Percentiles rank a stretch among this genome's conserved stretches.
These are phyloP conservation scores for Cotesia congregata DNA, from an alignment of 2,888 invertebrate genomes.

Conservation along the genomic window DNA sequence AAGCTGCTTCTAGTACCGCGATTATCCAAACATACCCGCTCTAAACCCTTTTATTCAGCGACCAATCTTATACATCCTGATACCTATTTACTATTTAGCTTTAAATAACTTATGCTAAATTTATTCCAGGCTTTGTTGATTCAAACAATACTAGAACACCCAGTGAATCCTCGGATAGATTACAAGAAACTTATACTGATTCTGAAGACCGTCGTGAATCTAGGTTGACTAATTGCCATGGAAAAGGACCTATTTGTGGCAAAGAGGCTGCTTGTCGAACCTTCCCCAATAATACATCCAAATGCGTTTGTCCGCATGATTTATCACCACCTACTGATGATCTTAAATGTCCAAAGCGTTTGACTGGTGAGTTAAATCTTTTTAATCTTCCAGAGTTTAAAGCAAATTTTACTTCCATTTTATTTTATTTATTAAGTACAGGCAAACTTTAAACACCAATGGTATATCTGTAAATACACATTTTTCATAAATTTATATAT, in stretches of 20 bases:
- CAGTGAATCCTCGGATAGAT: conserved; percentile 45
- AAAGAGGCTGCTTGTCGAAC: conserved; percentile 77
- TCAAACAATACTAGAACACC: neutral
- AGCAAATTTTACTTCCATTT: no score
- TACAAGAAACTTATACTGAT: conserved; percentile 40
- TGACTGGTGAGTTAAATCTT: conserved; percentile 71
- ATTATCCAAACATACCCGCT: conserved; percentile 18
- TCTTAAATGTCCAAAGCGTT: conserved; percentile 75
- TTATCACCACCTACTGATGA: conserved; percentile 75
- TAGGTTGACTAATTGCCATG: conserved; percentile 58
- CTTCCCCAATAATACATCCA: conserved; percentile 72
- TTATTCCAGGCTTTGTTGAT: conserved; percentile 21
- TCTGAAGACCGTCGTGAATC: conserved; percentile 7
- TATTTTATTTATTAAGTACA: no score
- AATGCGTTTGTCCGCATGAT: conserved; percentile 79
- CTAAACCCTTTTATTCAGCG: neutral
- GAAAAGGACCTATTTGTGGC: conserved; percentile 73
- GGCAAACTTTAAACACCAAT: no score
- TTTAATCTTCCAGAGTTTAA: no score
- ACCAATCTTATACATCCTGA: neutral
- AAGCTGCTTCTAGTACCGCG: conserved; percentile 16
- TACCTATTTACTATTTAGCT: neutral
- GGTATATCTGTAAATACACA: no score
- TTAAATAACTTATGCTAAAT: conserved; percentile 2
- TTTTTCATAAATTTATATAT: no score